phyloP scores from a whole-genome alignment of 2,888 invertebrate species.

The Temnothorax rugatulus region DNA sequence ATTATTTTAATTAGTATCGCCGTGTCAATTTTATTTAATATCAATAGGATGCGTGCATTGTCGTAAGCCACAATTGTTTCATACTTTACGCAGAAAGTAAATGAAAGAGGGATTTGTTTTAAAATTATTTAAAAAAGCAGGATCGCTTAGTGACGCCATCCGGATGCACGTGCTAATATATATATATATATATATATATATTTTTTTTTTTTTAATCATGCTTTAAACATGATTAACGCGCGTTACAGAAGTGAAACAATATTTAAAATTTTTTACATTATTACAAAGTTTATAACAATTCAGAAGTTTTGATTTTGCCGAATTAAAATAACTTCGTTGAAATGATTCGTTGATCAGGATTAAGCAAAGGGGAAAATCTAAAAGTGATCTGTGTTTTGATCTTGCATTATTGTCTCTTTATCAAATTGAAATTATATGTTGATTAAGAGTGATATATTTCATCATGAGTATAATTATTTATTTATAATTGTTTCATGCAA shows the following conservation, averaged over 20 bases:
- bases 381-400: not conserved
- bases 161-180: not conserved
- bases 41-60: not conserved
- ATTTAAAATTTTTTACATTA: constrained; percentile 5
- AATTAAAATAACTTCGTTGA: constrained; percentile 2
- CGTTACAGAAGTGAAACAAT: not conserved
- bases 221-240: not conserved
- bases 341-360: not conserved
- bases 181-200: too few relatives aligned
- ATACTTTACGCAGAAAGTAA: not conserved
- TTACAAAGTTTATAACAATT: constrained; percentile 3
- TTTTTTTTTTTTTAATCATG: constrained; percentile 18
- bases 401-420: not conserved
- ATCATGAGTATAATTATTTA: not conserved
- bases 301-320: not conserved
- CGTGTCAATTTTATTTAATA: not conserved
- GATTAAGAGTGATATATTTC: not conserved
- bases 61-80: not conserved
- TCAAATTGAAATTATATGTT: not conserved
- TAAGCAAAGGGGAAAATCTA: not conserved
- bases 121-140: not conserved
- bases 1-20: not conserved
- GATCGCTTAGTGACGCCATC: not conserved
- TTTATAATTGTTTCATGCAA: constrained; percentile 2
- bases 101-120: constrained; percentile 1